phyloP scores from a whole-genome alignment of 1,140 invertebrate species.

The Drosophila parabipectinata region DNA sequence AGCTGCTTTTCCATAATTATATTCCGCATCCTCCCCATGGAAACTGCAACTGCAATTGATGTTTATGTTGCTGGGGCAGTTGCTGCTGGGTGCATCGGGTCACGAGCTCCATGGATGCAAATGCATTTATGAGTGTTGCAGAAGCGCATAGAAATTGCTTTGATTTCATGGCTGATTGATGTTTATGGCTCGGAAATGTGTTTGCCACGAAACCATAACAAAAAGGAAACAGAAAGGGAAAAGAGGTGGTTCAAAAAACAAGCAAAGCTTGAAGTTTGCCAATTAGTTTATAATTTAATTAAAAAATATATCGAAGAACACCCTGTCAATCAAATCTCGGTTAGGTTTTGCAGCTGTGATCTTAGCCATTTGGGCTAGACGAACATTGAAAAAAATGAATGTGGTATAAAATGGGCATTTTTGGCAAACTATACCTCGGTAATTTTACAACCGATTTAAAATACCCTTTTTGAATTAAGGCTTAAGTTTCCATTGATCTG shows the following conservation, averaged over 20 bases:
- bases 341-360: too few relatives aligned
- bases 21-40: conserved; percentile 5
- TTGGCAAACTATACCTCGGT: too few relatives aligned
- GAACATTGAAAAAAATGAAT: too few relatives aligned
- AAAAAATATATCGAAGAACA: too few relatives aligned
- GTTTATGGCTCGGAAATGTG: conserved; percentile 11
- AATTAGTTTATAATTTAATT: conserved; percentile 3
- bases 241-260: conserved; percentile 5
- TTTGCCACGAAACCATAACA: conserved; percentile 1
- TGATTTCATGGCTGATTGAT: conserved; percentile 48
- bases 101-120: conserved; percentile 28
- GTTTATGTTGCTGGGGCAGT: conserved; percentile 3
- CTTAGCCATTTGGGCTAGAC: too few relatives aligned
- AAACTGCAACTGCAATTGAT: conserved; percentile 8
- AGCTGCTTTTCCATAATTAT: conserved; percentile 57
- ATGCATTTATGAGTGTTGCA: conserved; percentile 31
- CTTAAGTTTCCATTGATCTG: too few relatives aligned
- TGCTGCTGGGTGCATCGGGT: conserved; percentile 16
- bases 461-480: too few relatives aligned
- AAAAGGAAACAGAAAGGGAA: background rate
- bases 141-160: conserved; percentile 45
- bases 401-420: too few relatives aligned
- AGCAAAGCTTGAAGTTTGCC: background rate
- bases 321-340: too few relatives aligned
- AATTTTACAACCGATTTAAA: too few relatives aligned